Conservation (phyloP, 2,113 vertebrate species). For the Mus spicilegus region DNA sequence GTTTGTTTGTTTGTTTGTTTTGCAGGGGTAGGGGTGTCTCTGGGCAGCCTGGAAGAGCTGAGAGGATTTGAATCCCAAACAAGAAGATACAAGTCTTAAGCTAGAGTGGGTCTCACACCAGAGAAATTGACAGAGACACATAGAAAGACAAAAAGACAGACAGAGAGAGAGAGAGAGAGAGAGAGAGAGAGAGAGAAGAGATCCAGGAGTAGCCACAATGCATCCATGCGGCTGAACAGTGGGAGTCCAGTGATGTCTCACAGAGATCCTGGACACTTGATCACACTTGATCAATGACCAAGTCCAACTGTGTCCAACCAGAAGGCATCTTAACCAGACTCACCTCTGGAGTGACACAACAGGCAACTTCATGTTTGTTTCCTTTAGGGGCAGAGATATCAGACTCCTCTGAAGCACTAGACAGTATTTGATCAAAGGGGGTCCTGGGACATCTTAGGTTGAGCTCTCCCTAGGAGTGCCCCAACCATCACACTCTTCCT, state of each 20-base stretch:
- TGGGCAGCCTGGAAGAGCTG: background rate
- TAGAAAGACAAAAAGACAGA: background rate
- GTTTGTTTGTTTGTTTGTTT: too few relatives aligned
- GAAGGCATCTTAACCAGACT: background rate
- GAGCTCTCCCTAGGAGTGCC: background rate
- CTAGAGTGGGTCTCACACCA: background rate
- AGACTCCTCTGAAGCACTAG: background rate
- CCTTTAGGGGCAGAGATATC: background rate
- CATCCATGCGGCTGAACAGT: background rate
- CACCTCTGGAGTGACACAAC: background rate
- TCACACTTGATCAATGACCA: background rate
- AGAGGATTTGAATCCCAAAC: background rate
- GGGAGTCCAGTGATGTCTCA: background rate
- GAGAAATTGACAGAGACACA: background rate
- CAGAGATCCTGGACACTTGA: background rate
- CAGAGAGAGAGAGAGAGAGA: too few relatives aligned
- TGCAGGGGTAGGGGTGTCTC: background rate
- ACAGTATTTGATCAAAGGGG: background rate
- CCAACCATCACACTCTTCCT: background rate
- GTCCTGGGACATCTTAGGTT: background rate
- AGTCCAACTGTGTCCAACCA: background rate
- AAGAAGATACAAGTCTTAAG: background rate
- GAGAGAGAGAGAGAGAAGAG: background rate
- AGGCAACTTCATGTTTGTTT: background rate
- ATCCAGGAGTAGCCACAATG: background rate